phyloP scores from a whole-genome alignment of 2,888 invertebrate genomes.

The Eumacrocentrus americanus region DNA sequence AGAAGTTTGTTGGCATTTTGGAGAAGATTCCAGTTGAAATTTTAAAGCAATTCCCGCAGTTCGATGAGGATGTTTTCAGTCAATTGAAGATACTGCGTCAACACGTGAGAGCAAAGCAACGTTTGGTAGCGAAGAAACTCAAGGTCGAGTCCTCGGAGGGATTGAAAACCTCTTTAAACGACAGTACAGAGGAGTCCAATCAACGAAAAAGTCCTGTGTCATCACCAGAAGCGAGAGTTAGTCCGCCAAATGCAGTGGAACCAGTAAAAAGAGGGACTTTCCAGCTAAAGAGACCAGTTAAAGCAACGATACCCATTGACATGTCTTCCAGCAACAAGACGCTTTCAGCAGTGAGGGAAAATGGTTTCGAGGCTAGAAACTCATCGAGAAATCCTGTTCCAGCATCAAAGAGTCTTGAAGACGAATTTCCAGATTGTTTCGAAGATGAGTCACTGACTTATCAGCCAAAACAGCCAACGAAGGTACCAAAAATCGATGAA shows the following conservation, averaged over 20 bases:
- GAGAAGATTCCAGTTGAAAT: slow-evolving; percentile 70
- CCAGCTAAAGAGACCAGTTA: slow-evolving; percentile 52
- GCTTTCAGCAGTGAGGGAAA: slow-evolving; percentile 38
- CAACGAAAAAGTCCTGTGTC: too few relatives aligned
- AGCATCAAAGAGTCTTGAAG: too few relatives aligned
- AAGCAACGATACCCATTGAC: slow-evolving; percentile 44
- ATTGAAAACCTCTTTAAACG: too few relatives aligned
- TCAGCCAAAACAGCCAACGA: not conserved
- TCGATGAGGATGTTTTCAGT: slow-evolving; percentile 65
- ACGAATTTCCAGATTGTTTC: too few relatives aligned
- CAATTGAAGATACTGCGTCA: slow-evolving; percentile 67
- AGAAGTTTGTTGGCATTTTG: slow-evolving; percentile 69
- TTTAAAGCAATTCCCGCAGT: slow-evolving; percentile 69
- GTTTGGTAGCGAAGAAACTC: slow-evolving; percentile 57
- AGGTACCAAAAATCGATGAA: slow-evolving; percentile 7
- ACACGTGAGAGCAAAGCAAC: slow-evolving; percentile 67
- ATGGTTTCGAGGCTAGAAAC: not conserved
- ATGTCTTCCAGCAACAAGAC: slow-evolving; percentile 46
- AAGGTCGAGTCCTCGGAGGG: not conserved
- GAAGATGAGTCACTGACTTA: not conserved
- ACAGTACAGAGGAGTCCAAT: too few relatives aligned
- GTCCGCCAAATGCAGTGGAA: slow-evolving; percentile 1
- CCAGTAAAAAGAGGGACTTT: slow-evolving; percentile 36
- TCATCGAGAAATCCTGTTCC: too few relatives aligned
- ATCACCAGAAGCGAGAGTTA: not conserved